Conservation (phyloP, 2,888 invertebrate genomes). For the Tiliacea aurago region DNA sequence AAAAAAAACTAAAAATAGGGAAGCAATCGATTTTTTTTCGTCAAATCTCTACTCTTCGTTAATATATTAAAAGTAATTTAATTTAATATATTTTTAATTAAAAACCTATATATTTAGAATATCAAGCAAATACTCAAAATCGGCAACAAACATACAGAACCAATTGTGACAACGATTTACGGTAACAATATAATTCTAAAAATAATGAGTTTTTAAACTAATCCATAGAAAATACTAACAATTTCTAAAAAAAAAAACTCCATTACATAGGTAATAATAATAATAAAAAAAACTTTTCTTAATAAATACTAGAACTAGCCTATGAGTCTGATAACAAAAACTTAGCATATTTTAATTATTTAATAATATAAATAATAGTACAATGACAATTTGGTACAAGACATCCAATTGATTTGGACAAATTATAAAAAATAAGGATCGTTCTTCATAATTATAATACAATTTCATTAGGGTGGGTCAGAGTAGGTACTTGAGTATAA, state of each 20-base stretch:
- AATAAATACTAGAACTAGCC: constrained; percentile 69
- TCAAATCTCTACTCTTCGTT: not conserved
- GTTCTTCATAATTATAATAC: constrained; percentile 63
- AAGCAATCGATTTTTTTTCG: not conserved
- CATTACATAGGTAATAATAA: constrained; percentile 48
- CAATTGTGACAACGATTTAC: constrained; percentile 56
- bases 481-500: constrained; percentile 17
- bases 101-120: not conserved
- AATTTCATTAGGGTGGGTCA: constrained; percentile 65
- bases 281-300: constrained; percentile 63
- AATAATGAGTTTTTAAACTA: constrained; percentile 74
- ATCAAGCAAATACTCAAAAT: constrained; percentile 40
- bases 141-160: constrained; percentile 15
- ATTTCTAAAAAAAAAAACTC: constrained; percentile 60
- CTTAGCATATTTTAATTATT: constrained; percentile 30
- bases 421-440: constrained; percentile 62
- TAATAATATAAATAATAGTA: constrained; percentile 62
- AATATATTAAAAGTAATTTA: not conserved
- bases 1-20: not conserved
- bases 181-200: constrained; percentile 64
- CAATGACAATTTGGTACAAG: constrained; percentile 82
- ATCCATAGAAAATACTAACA: constrained; percentile 72
- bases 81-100: not conserved
- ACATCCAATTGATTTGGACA: constrained; percentile 86
- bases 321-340: constrained; percentile 76